Conservation (phyloP, 2,113 vertebrate genomes). For the Rana temporaria region DNA sequence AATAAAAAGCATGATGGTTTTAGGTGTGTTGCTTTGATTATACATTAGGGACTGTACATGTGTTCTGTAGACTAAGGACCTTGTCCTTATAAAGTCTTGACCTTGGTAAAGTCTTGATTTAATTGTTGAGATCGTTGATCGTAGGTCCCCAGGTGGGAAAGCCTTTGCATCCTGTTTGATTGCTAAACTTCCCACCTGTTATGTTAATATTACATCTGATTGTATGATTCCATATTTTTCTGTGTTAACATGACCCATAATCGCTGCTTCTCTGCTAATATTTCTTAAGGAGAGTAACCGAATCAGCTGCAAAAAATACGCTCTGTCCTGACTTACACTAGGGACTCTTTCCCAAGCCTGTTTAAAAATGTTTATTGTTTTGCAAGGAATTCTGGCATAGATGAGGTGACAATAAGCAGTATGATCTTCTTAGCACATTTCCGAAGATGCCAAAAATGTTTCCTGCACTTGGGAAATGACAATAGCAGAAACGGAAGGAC, state of each 20-base stretch:
- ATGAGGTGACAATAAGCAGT: constrained; percentile 56
- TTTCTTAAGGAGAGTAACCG: not conserved
- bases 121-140: no score
- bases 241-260: not conserved
- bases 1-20: no score
- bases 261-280: not conserved
- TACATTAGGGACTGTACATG: no score
- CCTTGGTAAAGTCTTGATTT: no score
- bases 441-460: constrained; percentile 52
- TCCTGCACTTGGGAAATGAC: constrained; percentile 55
- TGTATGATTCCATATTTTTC: not conserved
- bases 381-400: constrained; percentile 2
- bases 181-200: not conserved
- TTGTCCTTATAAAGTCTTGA: no score
- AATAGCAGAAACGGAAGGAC: constrained; percentile 56
- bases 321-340: constrained; percentile 17
- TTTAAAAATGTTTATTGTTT: constrained; percentile 49
- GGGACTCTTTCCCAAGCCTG: constrained; percentile 19
- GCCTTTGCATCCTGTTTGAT: no score
- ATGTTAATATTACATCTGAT: not conserved
- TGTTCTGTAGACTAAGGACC: no score
- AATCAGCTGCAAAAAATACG: constrained; percentile 20
- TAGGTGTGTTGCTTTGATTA: no score
- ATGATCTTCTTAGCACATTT: constrained; percentile 57
- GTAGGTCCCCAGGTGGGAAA: no score